Evolutionary conservation across 1,140 invertebrate species (phyloP).

Genomic region (Atta colombica): DNA sequence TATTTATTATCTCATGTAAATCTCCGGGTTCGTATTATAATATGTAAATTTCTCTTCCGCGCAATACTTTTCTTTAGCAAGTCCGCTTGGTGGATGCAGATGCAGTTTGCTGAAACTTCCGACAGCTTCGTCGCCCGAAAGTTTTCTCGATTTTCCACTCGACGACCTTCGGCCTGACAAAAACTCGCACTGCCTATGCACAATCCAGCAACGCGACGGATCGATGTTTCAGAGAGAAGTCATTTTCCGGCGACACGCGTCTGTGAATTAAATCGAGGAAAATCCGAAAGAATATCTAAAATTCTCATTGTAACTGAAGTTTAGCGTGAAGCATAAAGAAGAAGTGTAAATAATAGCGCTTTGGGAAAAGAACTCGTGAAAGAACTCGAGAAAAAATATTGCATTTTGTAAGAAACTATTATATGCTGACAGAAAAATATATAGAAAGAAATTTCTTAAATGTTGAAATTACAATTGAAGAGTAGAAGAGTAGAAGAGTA

Average conservation of each 20-base stretch:
- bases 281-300: background rate
- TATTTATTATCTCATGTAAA: slow-evolving; percentile 63
- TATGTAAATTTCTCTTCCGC: slow-evolving; percentile 53
- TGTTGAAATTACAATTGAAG: background rate
- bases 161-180: slow-evolving; percentile 50
- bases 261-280: slow-evolving; percentile 47
- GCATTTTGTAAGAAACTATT: background rate
- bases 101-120: slow-evolving; percentile 61
- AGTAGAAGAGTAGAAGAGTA: too few species aligned
- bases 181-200: slow-evolving; percentile 46
- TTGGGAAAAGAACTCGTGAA: background rate
- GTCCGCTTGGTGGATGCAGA: slow-evolving; percentile 39
- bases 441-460: slow-evolving; percentile 9
- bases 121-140: slow-evolving; percentile 51
- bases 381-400: background rate
- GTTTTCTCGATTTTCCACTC: slow-evolving; percentile 63
- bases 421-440: background rate
- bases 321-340: background rate
- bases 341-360: background rate
- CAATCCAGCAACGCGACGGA: slow-evolving; percentile 18
- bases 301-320: slow-evolving; percentile 25
- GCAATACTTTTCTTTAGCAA: slow-evolving; percentile 60
- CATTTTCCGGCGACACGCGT: slow-evolving; percentile 58
- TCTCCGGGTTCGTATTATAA: slow-evolving; percentile 50
- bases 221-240: slow-evolving; percentile 45